Base-by-base conservation (phyloP, 2,888 invertebrate species). In the Subacronicta megacephala region DNA sequence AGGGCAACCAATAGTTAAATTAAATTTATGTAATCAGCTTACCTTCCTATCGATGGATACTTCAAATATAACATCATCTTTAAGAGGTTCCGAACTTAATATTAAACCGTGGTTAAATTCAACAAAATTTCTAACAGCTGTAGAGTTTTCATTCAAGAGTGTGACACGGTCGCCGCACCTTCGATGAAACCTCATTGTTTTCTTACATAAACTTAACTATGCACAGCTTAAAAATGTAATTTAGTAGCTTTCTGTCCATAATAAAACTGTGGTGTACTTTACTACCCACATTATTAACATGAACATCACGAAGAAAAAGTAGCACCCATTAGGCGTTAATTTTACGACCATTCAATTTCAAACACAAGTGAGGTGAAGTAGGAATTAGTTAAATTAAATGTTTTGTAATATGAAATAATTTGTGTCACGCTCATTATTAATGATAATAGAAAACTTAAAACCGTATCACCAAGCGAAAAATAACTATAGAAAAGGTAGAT, bases 91-190 rank as follows among this genome's bases (percentile, higher is more conserved):
- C 5, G 96, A 96, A 79, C 97, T 97, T 70, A 98, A 95, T 20
- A 98, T 97, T 69, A 98, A 90, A n/a, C 98, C 98, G 92, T 97
- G 96, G 89, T 98, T 98, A 84, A 97, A 98, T 84, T 98, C 97
- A 52, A 96, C 96, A 78, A 96, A 96, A 84, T 96, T 96, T 77
- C 98, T 95, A 62, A 96, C 95, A 15, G 98, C 98, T 26, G 98
- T 98, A 60, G 96, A 95, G 90, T 97, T 97, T 76, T 96, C 96
- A 92, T 98, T 98, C 55, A 96, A 95, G 74, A 99, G 95, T 71
- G 96, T 96, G 74, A 99, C 97, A 78, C 97, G 95, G 75, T 97
- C 96, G 56, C 98, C 98, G 90, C 98, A 97, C 84, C 97, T 95
- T 84, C 96, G 95, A 91, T 97, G 97, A 88, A 97, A 97, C 77